Conservation (phyloP, 2,888 invertebrate species). For the Leptopilina drosophilae region DNA sequence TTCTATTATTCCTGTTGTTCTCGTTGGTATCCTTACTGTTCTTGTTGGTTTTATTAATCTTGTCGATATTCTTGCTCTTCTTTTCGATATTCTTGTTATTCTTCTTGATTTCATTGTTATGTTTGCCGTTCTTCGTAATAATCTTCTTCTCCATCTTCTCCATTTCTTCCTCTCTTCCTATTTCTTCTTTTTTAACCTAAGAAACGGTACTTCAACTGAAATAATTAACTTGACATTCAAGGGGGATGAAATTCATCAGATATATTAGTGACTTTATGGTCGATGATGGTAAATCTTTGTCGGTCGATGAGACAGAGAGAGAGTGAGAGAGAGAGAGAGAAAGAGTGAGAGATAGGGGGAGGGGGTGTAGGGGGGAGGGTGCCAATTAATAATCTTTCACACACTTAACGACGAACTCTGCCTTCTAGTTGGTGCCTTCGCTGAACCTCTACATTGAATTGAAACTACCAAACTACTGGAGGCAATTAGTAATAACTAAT, state of each 20-base stretch:
- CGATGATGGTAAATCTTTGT: constrained; percentile 15
- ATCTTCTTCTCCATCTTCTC: no score
- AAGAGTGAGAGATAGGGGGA: no score
- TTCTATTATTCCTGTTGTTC: no score
- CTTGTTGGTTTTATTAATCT: no score
- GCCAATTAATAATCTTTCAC: constrained; percentile 36
- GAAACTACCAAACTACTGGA: constrained; percentile 35
- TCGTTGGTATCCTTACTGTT: no score
- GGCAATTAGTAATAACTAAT: constrained; percentile 41
- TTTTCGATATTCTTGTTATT: no score
- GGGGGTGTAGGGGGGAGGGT: neutral
- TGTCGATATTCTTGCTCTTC: no score
- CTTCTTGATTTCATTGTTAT: no score
- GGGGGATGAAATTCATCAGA: neutral
- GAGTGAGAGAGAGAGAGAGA: no score
- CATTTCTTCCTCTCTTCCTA: neutral
- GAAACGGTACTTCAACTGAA: neutral
- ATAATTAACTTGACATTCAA: neutral
- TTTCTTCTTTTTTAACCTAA: neutral
- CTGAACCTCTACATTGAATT: constrained; percentile 33
- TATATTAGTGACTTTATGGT: neutral
- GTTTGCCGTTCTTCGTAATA: no score
- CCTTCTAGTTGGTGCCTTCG: constrained; percentile 32
- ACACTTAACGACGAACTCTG: constrained; percentile 31
- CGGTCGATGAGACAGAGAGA: neutral